These are phyloP conservation scores for Pygocentrus nattereri DNA, from an alignment of 2,797 vertebrate species.

Conservation along the genomic window DNA sequence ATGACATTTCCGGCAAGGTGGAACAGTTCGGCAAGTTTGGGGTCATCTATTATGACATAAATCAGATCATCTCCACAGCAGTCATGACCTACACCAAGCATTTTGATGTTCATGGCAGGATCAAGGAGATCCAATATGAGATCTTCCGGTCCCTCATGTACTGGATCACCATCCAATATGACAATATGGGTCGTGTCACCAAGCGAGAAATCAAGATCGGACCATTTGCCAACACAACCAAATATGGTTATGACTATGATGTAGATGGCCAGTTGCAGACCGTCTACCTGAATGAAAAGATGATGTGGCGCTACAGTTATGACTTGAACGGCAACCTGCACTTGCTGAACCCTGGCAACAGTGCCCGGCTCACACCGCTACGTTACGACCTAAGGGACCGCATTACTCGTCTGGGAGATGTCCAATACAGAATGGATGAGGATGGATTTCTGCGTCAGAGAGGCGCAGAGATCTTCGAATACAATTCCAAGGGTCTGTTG, in stretches of 20 bases:
- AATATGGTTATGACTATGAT: constrained; percentile 96
- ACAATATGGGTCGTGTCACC: constrained; percentile 96
- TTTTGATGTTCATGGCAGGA: constrained; percentile 95
- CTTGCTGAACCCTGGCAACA: constrained; percentile 94
- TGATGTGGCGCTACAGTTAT: constrained; percentile 98
- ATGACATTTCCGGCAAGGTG: constrained; percentile 97
- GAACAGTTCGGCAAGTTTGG: constrained; percentile 99
- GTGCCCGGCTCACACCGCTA: constrained; percentile 90
- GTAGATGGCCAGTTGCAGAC: constrained; percentile 97
- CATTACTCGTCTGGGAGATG: constrained; percentile 93
- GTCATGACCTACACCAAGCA: constrained; percentile 99
- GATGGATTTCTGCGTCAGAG: constrained; percentile 95
- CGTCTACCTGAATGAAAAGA: constrained; percentile 97
- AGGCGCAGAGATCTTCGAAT: constrained; percentile 96
- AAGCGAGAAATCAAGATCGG: constrained; percentile 98
- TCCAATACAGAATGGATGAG: constrained; percentile 95
- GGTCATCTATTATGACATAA: constrained; percentile 98
- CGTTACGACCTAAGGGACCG: constrained; percentile 95
- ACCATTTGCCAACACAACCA: constrained; percentile 98
- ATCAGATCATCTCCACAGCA: constrained; percentile 98
- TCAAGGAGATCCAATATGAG: constrained; percentile 98
- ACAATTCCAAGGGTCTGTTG: constrained; percentile 96
- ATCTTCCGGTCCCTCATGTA: constrained; percentile 98
- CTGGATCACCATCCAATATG: constrained; percentile 99
- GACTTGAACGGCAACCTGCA: constrained; percentile 98